A percentile compares a stretch with the other conserved stretches of the same genome.
Conservation (phyloP, 2,888 invertebrate species). For the Limulus polyphemus region DNA sequence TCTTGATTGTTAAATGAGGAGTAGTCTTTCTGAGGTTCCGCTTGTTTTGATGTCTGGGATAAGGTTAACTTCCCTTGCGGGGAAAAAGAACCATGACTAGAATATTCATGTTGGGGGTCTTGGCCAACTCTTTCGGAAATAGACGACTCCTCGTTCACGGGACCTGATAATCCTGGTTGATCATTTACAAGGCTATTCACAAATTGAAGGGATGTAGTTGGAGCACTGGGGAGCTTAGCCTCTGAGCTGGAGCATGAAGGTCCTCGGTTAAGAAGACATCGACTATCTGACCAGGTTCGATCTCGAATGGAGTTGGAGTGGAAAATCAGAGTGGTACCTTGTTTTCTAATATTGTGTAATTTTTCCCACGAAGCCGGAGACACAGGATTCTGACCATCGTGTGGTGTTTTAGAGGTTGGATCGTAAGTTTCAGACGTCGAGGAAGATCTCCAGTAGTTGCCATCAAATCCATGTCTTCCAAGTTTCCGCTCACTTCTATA, state of each 20-base stretch:
- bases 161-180: not conserved
- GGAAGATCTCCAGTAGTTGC: slow-evolving; percentile 60
- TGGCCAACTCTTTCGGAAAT: not conserved
- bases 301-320: slow-evolving; percentile 28
- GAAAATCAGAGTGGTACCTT: slow-evolving; percentile 35
- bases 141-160: too few species aligned
- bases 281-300: not conserved
- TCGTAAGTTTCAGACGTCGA: slow-evolving; percentile 35
- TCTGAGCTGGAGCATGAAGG: not conserved
- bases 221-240: not conserved
- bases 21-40: not conserved
- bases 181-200: too few species aligned
- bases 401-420: slow-evolving; percentile 8
- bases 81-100: too few species aligned
- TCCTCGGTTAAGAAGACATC: too few species aligned
- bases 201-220: not conserved
- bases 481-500: slow-evolving; percentile 54
- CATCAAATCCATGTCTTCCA: slow-evolving; percentile 45
- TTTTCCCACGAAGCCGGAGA: slow-evolving; percentile 30
- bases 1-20: too few species aligned
- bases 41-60: not conserved
- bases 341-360: slow-evolving; percentile 31
- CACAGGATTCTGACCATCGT: not conserved
- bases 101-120: too few species aligned
- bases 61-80: too few species aligned